Evolutionary conservation across 2,113 vertebrate species (phyloP), one percentile per base, ranked within the genome.

Genomic region (Thoracochromis brauschi): DNA sequence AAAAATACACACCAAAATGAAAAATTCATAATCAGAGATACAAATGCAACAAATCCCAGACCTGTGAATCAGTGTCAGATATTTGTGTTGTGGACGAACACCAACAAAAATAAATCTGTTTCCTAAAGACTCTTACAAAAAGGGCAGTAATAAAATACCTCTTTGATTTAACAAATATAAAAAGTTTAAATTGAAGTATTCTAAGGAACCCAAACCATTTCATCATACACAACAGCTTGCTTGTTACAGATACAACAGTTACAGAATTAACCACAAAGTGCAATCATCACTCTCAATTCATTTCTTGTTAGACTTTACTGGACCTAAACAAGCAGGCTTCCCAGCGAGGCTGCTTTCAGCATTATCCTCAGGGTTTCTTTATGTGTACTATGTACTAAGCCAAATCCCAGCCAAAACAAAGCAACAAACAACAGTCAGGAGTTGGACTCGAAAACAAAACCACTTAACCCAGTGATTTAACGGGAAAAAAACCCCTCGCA

Each of bases 401-500:
- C n/a, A 2, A 68, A 42, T 14, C 65, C 35, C 65, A 24, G 65
- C 35, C 65, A 71, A 40, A 63, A 19, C 31, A 63, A 35, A 63
- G 60, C 60, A 65, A 65, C 31, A 65, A 65, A 65, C 58, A 63
- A 65, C 17, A n/a, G 60, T n/a, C 31, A 63, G 31, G 58, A 63
- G 17, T 63, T 35, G 10, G 31, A 35, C 31, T 65, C 9, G 1
- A 1, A 65, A 5, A 65, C 6, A 8, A 38, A 65, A 65, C 6
- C 2, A 65, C 60, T 38, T 38, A 35, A 38, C 60, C 17, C 60
- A 65, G 60, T n/a, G 31, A 65, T 35, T 35, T 12, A 65, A 65
- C 5, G 1, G 26, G 5, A 0, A 2, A 12, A 63, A 65, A 65
- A 35, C 7, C 2, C 8, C 3, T 65, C 3, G 9, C 31, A 68